Conservation (phyloP, 1,140 invertebrate species). For the Rhizoglyphus robini region DNA sequence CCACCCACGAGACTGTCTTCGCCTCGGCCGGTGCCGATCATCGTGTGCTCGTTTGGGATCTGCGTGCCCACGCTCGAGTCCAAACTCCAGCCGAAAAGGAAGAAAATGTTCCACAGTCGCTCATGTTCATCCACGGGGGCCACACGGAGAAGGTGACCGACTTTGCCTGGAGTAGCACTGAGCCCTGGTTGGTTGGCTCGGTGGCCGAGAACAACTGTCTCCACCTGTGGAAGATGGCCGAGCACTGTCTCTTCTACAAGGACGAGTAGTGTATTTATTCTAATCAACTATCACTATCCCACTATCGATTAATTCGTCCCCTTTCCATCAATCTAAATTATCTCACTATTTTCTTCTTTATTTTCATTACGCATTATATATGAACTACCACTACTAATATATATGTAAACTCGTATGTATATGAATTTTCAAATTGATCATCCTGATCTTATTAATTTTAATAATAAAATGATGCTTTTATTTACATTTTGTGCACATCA, state of each 20-base stretch:
- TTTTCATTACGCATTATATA: not conserved
- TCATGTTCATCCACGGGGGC: slow-evolving; percentile 93
- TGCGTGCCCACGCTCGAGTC: slow-evolving; percentile 98
- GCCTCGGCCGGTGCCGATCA: slow-evolving; percentile 96
- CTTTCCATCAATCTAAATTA: not conserved
- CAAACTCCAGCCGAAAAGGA: slow-evolving; percentile 96
- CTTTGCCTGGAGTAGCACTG: slow-evolving; percentile 99
- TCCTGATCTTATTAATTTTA: too few species aligned
- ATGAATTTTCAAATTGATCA: too few species aligned
- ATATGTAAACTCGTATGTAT: too few species aligned
- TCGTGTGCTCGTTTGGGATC: slow-evolving; percentile 96
- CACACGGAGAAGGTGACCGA: slow-evolving; percentile 99
- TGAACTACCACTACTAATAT: not conserved
- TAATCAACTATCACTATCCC: too few species aligned
- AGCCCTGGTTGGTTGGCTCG: slow-evolving; percentile 98
- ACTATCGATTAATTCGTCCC: too few species aligned
- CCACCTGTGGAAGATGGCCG: slow-evolving; percentile 75
- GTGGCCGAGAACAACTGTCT: slow-evolving; percentile 99
- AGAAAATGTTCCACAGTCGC: slow-evolving; percentile 94
- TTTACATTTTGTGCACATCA: too few species aligned
- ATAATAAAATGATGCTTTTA: too few species aligned
- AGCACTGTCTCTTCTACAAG: too few species aligned
- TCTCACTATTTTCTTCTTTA: not conserved
- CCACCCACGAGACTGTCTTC: slow-evolving; percentile 98
- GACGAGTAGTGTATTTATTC: too few species aligned